Evolutionary conservation across 1,140 invertebrate genomes (phyloP).

Genomic region (Drosophila pallidifrons): DNA sequence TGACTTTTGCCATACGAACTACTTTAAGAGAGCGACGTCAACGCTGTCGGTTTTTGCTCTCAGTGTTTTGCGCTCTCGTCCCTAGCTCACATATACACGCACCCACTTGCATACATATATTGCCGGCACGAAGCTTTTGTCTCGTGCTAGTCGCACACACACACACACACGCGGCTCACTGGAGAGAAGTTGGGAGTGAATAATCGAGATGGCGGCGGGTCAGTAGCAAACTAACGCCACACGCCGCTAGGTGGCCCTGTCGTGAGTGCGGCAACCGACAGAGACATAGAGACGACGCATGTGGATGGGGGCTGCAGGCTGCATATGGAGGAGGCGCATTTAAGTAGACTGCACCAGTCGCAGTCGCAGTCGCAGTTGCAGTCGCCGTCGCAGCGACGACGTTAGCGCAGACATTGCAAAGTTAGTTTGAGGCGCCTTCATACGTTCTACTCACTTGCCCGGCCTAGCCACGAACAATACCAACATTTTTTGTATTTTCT

Average conservation of each 20-base stretch:
- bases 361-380: slow-evolving; percentile 40
- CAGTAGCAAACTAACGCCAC: slow-evolving; percentile 77
- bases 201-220: slow-evolving; percentile 65
- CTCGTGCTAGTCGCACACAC: slow-evolving; percentile 32
- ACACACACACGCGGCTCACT: slow-evolving; percentile 15
- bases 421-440: slow-evolving; percentile 27
- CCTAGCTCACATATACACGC: slow-evolving; percentile 34
- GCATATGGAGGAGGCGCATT: slow-evolving; percentile 39
- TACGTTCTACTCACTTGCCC: slow-evolving; percentile 6
- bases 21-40: slow-evolving; percentile 17
- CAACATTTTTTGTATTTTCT: slow-evolving; percentile 33
- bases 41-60: background rate
- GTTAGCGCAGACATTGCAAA: slow-evolving; percentile 40
- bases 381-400: slow-evolving; percentile 43
- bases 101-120: slow-evolving; percentile 34
- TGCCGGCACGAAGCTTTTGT: slow-evolving; percentile 43
- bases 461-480: slow-evolving; percentile 29
- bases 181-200: slow-evolving; percentile 57
- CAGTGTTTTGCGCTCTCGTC: slow-evolving; percentile 25
- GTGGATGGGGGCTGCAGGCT: slow-evolving; percentile 35
- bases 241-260: slow-evolving; percentile 75
- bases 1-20: background rate
- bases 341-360: slow-evolving; percentile 32
- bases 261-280: slow-evolving; percentile 67
- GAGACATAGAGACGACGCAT: slow-evolving; percentile 41